A percentile compares a stretch with the other conserved stretches of the same genome.
Evolutionary conservation across 2,888 invertebrate species (phyloP).

Genomic region (Lampropteryx suffumata): DNA sequence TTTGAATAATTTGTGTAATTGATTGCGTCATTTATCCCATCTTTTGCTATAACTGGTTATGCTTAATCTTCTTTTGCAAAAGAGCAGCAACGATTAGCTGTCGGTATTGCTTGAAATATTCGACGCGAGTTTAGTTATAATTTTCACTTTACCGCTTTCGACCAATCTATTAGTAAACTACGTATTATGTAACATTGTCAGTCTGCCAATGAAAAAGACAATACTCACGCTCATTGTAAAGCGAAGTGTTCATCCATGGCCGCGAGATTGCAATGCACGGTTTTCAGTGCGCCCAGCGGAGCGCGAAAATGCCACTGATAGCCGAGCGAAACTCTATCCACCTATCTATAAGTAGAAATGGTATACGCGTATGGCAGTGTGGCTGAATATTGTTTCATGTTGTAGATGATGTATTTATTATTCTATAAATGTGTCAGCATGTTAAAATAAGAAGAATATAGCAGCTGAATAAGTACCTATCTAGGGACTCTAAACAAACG

Average conservation of each 20-base stretch:
- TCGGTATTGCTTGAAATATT: too few relatives aligned
- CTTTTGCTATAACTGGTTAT: conserved; percentile 16
- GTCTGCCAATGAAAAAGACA: conserved; percentile 33
- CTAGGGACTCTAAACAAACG: too few relatives aligned
- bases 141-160: too few relatives aligned
- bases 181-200: conserved; percentile 3
- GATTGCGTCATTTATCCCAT: conserved; percentile 29
- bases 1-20: conserved; percentile 32
- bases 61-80: conserved; percentile 14
- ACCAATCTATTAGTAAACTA: not conserved
- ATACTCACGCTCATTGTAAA: conserved; percentile 40
- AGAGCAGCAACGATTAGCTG: not conserved
- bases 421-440: too few relatives aligned
- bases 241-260: conserved; percentile 63
- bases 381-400: conserved; percentile 9
- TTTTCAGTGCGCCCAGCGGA: conserved; percentile 60
- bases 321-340: conserved; percentile 11
- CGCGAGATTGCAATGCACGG: conserved; percentile 60
- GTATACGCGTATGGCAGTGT: not conserved
- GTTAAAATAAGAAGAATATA: too few relatives aligned
- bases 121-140: too few relatives aligned
- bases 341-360: not conserved
- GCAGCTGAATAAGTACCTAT: too few relatives aligned
- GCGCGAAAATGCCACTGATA: conserved; percentile 54
- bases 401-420: conserved; percentile 1